A percentile compares a stretch with the other conserved stretches of the same genome.
Evolutionary conservation across 2,888 invertebrate genomes (phyloP).

Genomic region (Hyles lineata): DNA sequence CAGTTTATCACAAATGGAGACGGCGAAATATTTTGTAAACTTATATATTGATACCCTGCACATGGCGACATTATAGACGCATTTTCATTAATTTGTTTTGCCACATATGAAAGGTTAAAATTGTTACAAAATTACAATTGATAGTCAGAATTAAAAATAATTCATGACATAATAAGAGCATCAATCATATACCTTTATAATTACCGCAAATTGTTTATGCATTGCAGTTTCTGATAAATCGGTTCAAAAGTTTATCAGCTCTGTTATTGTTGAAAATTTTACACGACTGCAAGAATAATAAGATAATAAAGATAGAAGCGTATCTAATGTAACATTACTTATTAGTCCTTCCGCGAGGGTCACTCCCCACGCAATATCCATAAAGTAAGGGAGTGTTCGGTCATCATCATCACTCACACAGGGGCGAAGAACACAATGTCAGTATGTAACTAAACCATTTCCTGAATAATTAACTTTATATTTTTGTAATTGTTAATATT

Average conservation of each 20-base stretch:
- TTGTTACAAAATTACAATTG: too few species aligned
- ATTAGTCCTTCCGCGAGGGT: constrained; percentile 64
- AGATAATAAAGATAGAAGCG: constrained; percentile 49
- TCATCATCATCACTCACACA: constrained; percentile 69
- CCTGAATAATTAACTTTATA: not conserved
- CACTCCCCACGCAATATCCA: constrained; percentile 63
- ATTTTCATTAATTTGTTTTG: too few species aligned
- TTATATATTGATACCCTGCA: too few species aligned
- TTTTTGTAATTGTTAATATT: not conserved
- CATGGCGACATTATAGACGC: too few species aligned
- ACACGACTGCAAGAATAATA: constrained; percentile 5
- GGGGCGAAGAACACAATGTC: constrained; percentile 62
- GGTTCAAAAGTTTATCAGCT: constrained; percentile 65
- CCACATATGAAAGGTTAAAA: too few species aligned
- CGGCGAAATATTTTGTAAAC: too few species aligned
- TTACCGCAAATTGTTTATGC: constrained; percentile 43
- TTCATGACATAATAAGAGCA: not conserved
- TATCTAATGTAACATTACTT: constrained; percentile 57
- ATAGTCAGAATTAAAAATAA: not conserved
- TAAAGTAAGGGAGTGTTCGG: constrained; percentile 69
- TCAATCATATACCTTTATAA: not conserved
- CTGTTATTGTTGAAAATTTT: constrained; percentile 32
- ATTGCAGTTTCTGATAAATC: constrained; percentile 54
- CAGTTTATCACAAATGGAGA: too few species aligned
- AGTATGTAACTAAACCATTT: constrained; percentile 51